These are phyloP conservation scores for Phymanthus crucifer DNA, from an alignment of 92 coral and sea anemone genomes.

Conservation along the genomic window DNA sequence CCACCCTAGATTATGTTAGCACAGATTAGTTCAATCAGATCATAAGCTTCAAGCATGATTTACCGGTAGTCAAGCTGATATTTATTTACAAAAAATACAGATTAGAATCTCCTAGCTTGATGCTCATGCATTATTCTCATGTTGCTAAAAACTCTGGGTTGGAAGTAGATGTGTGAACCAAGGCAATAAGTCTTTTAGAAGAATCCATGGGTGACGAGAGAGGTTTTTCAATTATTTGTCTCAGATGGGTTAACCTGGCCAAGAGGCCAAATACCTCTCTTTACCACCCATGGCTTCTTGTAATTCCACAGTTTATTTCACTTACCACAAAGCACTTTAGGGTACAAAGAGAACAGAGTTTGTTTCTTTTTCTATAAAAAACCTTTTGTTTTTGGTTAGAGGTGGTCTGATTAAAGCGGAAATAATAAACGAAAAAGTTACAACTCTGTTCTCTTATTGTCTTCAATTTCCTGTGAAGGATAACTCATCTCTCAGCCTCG, in stretches of 20 bases:
- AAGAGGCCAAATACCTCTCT: conserved; percentile 10
- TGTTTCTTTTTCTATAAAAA: background rate
- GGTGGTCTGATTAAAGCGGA: no score
- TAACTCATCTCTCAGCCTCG: conserved; percentile 27
- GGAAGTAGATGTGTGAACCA: conserved; percentile 33
- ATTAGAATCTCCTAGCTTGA: conserved; percentile 16
- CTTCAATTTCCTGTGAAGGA: conserved; percentile 27
- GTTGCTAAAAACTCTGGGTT: conserved; percentile 3
- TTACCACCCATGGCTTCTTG: conserved; percentile 9
- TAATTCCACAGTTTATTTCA: background rate
- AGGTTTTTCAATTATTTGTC: conserved; percentile 4
- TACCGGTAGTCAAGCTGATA: conserved; percentile 14
- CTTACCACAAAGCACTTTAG: background rate
- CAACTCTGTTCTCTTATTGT: conserved; percentile 18
- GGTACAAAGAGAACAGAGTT: background rate
- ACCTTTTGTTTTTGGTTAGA: background rate
- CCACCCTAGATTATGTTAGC: conserved; percentile 4
- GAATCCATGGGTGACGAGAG: conserved; percentile 15
- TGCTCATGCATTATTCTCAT: conserved; percentile 5
- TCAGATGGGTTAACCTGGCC: background rate
- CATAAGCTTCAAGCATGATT: conserved; percentile 8
- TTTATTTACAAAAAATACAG: background rate
- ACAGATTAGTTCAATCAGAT: background rate
- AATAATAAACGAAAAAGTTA: background rate
- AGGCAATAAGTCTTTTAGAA: conserved; percentile 5